These are phyloP conservation scores for Cenopis cana DNA, from an alignment of 2,888 invertebrate species.

Conservation along the genomic window DNA sequence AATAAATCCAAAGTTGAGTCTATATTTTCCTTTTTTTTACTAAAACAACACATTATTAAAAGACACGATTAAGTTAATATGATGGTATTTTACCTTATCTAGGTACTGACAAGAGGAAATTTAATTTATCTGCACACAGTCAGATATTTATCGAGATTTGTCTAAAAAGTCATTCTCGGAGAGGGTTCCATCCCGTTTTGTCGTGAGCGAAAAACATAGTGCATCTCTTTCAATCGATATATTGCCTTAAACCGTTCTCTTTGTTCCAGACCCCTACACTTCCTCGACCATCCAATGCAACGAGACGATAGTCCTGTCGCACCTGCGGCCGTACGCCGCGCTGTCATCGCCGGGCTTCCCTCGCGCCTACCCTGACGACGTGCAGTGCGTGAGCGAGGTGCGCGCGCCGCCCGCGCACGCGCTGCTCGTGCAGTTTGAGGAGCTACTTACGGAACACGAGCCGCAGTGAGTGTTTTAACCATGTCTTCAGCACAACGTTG, in stretches of 20 bases:
- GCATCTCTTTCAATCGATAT: no score
- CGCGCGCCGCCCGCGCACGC: neutral
- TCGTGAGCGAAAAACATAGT: no score
- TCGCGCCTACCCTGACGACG: slow-evolving; percentile 85
- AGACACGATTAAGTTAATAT: no score
- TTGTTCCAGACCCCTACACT: slow-evolving; percentile 74
- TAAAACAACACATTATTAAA: no score
- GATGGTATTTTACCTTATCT: no score
- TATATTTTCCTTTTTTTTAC: no score
- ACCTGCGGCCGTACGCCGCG: slow-evolving; percentile 87
- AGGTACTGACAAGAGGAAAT: no score
- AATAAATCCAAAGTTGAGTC: no score
- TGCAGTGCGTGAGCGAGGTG: slow-evolving; percentile 1
- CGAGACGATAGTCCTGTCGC: slow-evolving; percentile 87
- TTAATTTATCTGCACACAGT: no score
- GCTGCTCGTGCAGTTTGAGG: slow-evolving; percentile 1
- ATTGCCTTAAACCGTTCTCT: neutral
- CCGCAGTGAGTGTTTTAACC: neutral
- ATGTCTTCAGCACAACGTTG: neutral
- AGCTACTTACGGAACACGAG: neutral
- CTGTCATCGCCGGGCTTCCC: slow-evolving; percentile 94
- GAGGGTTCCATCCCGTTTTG: no score
- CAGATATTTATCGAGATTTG: no score
- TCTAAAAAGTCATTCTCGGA: no score
- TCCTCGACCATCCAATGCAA: slow-evolving; percentile 86